Evolutionary conservation across 2,797 vertebrate genomes (phyloP).

Genomic region (Saxicola maurus): DNA sequence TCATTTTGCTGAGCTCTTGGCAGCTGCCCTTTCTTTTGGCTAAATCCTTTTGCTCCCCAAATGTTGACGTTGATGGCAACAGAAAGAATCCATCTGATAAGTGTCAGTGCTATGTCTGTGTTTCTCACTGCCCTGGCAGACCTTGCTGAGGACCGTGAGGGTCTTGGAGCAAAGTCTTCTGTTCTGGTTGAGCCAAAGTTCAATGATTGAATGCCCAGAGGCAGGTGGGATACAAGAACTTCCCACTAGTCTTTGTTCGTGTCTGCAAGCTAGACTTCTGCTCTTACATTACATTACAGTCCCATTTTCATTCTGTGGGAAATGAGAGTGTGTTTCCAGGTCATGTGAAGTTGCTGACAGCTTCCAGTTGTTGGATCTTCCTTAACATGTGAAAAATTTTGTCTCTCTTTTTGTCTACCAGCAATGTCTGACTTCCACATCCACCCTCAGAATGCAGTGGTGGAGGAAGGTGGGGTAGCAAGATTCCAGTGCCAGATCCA

Average conservation of each 20-base stretch:
- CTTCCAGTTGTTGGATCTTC: not conserved
- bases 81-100: accelerated
- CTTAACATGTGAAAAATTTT: not conserved
- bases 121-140: accelerated
- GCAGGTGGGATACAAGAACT: not conserved
- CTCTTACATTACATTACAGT: not conserved
- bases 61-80: not conserved
- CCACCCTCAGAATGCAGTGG: conserved; percentile 86
- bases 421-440: conserved; percentile 96
- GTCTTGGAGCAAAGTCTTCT: not conserved
- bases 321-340: not conserved
- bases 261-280: not conserved
- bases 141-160: not conserved
- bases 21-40: not conserved
- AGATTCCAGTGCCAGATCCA: conserved; percentile 98
- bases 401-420: conserved; percentile 53
- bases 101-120: no score
- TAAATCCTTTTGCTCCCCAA: not conserved
- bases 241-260: not conserved
- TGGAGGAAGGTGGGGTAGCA: conserved; percentile 87
- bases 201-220: not conserved
- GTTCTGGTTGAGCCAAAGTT: not conserved
- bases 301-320: not conserved
- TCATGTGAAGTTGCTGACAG: not conserved
- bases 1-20: not conserved